Evolutionary conservation across 2,113 vertebrate species (phyloP), one percentile per base, ranked within the genome.

Genomic region (Camelus bactrianus): DNA sequence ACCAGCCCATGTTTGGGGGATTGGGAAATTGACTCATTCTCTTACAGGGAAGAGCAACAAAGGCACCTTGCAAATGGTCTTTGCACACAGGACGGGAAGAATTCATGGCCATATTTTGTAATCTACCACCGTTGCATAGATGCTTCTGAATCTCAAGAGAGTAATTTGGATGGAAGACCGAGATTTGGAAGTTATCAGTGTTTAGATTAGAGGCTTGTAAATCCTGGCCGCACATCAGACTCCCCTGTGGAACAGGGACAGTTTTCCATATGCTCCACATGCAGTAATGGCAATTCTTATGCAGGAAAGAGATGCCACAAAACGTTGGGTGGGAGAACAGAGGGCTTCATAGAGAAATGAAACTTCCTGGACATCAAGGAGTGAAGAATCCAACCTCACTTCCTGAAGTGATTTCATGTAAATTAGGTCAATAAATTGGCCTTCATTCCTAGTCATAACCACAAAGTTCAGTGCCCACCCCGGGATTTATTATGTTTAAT

Each of bases 401-500:
- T 75, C 10, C 6, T 83, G 12, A 64, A 79, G 35, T 69, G 64
- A 94, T 75, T 70, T 4, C n/a, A 13, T 81, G 80, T 54, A 91
- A 93, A 58, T 42, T 50, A 46, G 38, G 28, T 72, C 60, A 89
- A 46, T 24, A 72, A 48, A 83, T 32, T 73, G 56, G 52, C 35
- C 84, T 96, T 88, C 30, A 65, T 60, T 67, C 35, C 46, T 26
- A 32, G 4, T 83, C 22, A n/a, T 83, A 52, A 92, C 20, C 65
- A 80, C 22, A 42, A 38, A 42, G 9, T 90, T 86, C 64, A 96
- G 35, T 86, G 62, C 48, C 64, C 56, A 46, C 24, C 28, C 0
- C 86, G 62, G 50, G 75, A 83, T 87, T 95, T 93, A 75, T 64
- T 93, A 58, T 94, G 38, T 77, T 84, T 58, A 87, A 46, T 87